Percentiles rank a stretch among this genome's conserved stretches.
Conservation (phyloP, 2,113 vertebrate genomes). For the Dendropsophus ebraccatus region DNA sequence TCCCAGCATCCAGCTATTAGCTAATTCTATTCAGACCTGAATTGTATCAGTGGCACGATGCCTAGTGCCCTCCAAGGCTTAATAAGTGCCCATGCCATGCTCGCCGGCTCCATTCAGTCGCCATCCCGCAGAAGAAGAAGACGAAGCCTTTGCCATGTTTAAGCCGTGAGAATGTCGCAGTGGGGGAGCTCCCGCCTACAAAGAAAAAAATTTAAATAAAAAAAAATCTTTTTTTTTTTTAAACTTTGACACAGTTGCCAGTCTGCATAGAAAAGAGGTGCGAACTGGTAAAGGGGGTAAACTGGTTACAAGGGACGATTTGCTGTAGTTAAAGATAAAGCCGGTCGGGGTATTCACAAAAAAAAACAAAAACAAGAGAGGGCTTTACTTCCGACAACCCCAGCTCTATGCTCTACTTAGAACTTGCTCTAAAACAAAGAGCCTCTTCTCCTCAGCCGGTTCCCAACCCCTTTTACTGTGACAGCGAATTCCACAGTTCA, state of each 20-base stretch:
- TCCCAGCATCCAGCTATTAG: conserved; percentile 14
- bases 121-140: not conserved
- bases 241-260: conserved; percentile 39
- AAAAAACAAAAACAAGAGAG: conserved; percentile 32
- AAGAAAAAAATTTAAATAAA: conserved; percentile 17
- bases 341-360: not conserved
- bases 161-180: conserved; percentile 43
- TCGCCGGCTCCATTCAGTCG: conserved; percentile 24
- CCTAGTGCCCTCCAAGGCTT: conserved; percentile 3
- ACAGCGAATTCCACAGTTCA: conserved; percentile 26
- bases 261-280: conserved; percentile 26
- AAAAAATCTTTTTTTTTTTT: conserved; percentile 16
- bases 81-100: conserved; percentile 24
- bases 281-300: conserved; percentile 1
- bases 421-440: conserved; percentile 51
- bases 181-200: not conserved
- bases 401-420: conserved; percentile 3
- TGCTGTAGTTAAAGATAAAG: conserved; percentile 13
- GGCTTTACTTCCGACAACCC: conserved; percentile 23
- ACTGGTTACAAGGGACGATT: conserved; percentile 25
- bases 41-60: conserved; percentile 14
- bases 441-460: conserved; percentile 30
- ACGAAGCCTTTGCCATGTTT: conserved; percentile 21
- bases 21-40: conserved; percentile 13
- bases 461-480: conserved; percentile 40